Conservation (phyloP, 2,113 vertebrate species). For the Paedocypris sp. region DNA sequence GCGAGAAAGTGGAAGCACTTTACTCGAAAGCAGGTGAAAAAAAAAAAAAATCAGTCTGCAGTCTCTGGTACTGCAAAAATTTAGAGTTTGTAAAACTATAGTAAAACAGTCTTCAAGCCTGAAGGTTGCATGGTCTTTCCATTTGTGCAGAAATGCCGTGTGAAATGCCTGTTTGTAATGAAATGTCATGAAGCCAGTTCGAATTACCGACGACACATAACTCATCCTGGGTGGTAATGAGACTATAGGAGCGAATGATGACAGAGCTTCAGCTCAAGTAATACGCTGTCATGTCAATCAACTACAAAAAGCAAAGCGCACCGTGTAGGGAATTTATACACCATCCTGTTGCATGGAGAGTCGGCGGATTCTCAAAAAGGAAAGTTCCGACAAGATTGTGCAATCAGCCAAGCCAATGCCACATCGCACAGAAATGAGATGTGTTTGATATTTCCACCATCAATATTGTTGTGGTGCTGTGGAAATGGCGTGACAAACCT, state of each 20-base stretch:
- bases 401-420: too few relatives aligned
- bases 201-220: neutral
- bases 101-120: too few relatives aligned
- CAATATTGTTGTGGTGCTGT: neutral
- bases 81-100: neutral
- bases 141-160: neutral
- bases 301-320: neutral
- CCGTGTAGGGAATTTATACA: neutral
- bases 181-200: conserved; percentile 16
- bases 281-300: conserved; percentile 16
- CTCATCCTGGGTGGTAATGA: neutral
- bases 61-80: neutral
- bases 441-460: neutral
- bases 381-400: too few relatives aligned
- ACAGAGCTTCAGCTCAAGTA: conserved; percentile 6
- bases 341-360: neutral
- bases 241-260: conserved; percentile 5
- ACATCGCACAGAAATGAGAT: too few relatives aligned
- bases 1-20: conserved; percentile 10
- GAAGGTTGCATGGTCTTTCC: neutral
- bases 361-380: neutral
- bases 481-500: neutral
- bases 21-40: conserved; percentile 2
- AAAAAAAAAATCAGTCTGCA: conserved; percentile 10
- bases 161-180: neutral